Evolutionary conservation across 30 jellyfish, hydroid and myxozoan genomes (phyloP), one percentile per base, ranked within the genome.

Genomic region (Aurelia coerulea): DNA sequence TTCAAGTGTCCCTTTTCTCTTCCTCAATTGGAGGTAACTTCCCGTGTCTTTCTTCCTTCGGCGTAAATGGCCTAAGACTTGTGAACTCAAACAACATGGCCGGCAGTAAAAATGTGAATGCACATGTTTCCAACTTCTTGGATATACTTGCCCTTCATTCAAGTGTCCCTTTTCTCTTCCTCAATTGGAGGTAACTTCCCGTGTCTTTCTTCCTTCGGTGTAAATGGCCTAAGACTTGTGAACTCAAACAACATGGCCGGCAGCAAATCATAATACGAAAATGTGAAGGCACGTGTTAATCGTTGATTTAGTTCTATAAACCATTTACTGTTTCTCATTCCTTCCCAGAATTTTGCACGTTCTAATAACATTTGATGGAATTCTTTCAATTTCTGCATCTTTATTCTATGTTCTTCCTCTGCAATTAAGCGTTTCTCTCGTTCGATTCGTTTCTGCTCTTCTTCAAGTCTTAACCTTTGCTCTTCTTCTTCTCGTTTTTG

Each of bases 201-300:
- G 60, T 60, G 11, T 56, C 62, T 37, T 17, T 12, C 68, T 9
- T 71, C 96, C 46, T 60, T 73, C 49, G 90, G 86, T 31, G 87
- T 59, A 41, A 67, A 79, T 15, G 97, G 90, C 65, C 88, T 82
- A 46, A 76, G 75, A n/a, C 65, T 71, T 39, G 89, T 83, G 67
- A 78, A 90, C 52, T 64, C 88, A 75, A 74, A 73, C 81, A 90
- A 16, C 74, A 90, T 83, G 10, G 86, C 88, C 12, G 98, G 98
- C 32, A 85, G 77, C 67, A 74, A 34, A 65, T 92, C 98, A 64
- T 56, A 84, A 52, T 92, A 92, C 2, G 98, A 92, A 64, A 75
- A 92, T 15, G 97, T 87, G 80, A 92, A 92, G 13, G 98, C 94
- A 3, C 89, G 76, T 10, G 93, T 86, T 19, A 92, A 70, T 46